Percentiles rank a stretch among this genome's conserved stretches.
These are phyloP conservation scores for Scaptomyza hsui DNA, from an alignment of 1,140 invertebrate genomes.

Conservation along the genomic window DNA sequence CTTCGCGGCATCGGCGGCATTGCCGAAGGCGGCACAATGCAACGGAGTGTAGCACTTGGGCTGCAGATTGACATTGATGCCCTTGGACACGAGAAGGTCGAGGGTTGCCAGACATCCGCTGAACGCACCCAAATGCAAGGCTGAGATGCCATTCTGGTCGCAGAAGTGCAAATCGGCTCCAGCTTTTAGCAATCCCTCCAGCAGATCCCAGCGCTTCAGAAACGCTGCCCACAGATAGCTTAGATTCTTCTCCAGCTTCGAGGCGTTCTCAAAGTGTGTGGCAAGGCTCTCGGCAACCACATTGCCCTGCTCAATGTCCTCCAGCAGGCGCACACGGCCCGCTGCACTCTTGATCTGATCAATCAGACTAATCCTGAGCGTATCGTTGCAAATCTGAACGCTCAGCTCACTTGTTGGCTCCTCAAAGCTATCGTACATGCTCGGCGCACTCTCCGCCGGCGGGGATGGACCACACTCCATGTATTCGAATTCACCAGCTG, in stretches of 20 bases:
- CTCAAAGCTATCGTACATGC: slow-evolving; percentile 90
- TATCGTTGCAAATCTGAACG: slow-evolving; percentile 89
- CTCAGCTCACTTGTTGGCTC: slow-evolving; percentile 89
- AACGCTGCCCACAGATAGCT: slow-evolving; percentile 89
- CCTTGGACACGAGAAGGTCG: slow-evolving; percentile 88
- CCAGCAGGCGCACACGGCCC: slow-evolving; percentile 87
- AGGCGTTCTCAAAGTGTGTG: slow-evolving; percentile 85
- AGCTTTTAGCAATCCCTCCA: slow-evolving; percentile 86
- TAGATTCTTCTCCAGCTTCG: slow-evolving; percentile 88
- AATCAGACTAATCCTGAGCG: slow-evolving; percentile 88
- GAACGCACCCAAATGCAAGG: slow-evolving; percentile 90
- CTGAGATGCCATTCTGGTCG: slow-evolving; percentile 88
- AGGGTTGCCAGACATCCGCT: slow-evolving; percentile 90
- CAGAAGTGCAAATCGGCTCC: slow-evolving; percentile 89
- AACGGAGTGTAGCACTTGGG: slow-evolving; percentile 89
- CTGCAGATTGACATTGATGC: slow-evolving; percentile 88
- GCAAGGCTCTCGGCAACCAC: slow-evolving; percentile 86
- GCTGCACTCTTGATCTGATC: slow-evolving; percentile 89
- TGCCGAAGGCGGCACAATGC: slow-evolving; percentile 92
- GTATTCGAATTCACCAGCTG: slow-evolving; percentile 88
- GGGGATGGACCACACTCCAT: slow-evolving; percentile 90
- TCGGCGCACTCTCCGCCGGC: slow-evolving; percentile 89
- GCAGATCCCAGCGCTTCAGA: slow-evolving; percentile 87
- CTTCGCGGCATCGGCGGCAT: slow-evolving; percentile 89
- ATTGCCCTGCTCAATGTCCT: slow-evolving; percentile 88